Evolutionary conservation across 2,113 vertebrate genomes (phyloP).

Genomic region (Esox niger): DNA sequence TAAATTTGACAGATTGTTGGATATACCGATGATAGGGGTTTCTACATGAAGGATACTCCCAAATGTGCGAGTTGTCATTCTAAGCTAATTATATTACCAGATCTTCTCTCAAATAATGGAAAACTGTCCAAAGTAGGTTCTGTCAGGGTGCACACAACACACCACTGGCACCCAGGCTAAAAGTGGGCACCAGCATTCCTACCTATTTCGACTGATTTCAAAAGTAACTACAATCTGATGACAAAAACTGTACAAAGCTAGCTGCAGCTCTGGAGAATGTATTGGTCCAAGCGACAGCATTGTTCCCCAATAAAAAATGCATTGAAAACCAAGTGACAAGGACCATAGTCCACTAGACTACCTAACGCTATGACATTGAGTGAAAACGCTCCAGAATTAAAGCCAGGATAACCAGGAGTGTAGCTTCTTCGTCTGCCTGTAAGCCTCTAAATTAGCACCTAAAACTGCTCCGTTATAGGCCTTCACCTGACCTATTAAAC

Average conservation of each 20-base stretch:
- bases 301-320: constrained; percentile 40
- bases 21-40: too few relatives aligned
- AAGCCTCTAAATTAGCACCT: too few relatives aligned
- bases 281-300: constrained; percentile 20
- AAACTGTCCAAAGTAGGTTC: too few relatives aligned
- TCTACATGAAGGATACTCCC: too few relatives aligned
- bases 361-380: background rate
- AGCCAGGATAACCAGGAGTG: background rate
- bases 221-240: constrained; percentile 37
- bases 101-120: background rate
- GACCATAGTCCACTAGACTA: constrained; percentile 16
- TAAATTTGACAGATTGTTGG: too few relatives aligned
- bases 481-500: background rate
- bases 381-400: constrained; percentile 45
- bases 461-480: background rate
- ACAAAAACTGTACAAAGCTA: constrained; percentile 33
- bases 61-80: too few relatives aligned
- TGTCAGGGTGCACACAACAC: too few relatives aligned
- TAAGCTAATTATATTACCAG: too few relatives aligned
- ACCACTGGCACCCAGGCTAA: too few relatives aligned
- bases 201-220: constrained; percentile 29
- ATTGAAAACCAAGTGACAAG: constrained; percentile 29
- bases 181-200: too few relatives aligned
- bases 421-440: background rate
- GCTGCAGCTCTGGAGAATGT: background rate